phyloP scores from a whole-genome alignment of 2,888 invertebrate genomes.

The Phortica okadai region DNA sequence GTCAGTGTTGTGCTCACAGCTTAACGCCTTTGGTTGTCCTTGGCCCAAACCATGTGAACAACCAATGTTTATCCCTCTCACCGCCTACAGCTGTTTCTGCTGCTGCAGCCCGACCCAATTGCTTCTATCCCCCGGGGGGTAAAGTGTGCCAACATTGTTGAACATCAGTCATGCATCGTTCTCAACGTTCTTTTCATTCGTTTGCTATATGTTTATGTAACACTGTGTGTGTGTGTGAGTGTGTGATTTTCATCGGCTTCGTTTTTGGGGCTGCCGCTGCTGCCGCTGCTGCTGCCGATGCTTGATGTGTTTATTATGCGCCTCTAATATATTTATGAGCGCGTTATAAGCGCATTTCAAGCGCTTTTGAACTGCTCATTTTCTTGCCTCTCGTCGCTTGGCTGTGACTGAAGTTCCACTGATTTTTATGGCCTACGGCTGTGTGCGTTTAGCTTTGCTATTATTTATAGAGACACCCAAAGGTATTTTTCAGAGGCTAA shows the following conservation, averaged over 20 bases:
- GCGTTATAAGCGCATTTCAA: slow-evolving; percentile 67
- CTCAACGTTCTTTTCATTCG: background rate
- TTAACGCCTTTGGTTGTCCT: background rate
- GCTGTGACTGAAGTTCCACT: slow-evolving; percentile 20
- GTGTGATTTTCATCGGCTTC: background rate
- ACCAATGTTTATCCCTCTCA: background rate
- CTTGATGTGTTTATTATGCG: slow-evolving; percentile 69
- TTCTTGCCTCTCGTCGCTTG: slow-evolving; percentile 36
- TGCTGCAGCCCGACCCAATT: too few relatives aligned
- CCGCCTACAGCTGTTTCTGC: background rate
- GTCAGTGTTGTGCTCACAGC: background rate
- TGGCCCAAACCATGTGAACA: background rate
- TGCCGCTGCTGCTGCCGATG: slow-evolving; percentile 52
- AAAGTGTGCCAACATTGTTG: background rate
- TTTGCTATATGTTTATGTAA: background rate
- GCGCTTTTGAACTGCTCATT: slow-evolving; percentile 49
- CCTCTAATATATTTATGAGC: slow-evolving; percentile 68
- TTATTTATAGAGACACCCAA: slow-evolving; percentile 59
- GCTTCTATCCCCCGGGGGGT: background rate
- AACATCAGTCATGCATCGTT: slow-evolving; percentile 21
- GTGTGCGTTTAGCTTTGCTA: slow-evolving; percentile 44
- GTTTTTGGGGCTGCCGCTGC: background rate
- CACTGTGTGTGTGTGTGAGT: background rate
- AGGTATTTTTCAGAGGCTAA: slow-evolving; percentile 52
- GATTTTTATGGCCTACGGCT: slow-evolving; percentile 36